Percentiles rank a stretch among this genome's conserved stretches.
Conservation (phyloP, 2,888 invertebrate species). For the Campoletis raptor region DNA sequence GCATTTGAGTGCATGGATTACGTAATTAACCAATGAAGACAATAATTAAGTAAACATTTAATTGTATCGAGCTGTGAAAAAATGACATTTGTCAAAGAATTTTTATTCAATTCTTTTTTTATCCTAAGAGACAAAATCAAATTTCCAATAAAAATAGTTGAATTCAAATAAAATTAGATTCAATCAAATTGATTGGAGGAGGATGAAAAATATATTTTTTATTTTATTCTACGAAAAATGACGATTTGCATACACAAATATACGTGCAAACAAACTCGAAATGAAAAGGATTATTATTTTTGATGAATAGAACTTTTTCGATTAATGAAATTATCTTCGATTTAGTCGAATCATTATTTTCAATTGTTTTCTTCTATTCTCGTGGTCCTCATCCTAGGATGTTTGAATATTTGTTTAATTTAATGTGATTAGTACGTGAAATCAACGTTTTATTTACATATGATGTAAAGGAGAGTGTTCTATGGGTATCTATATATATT, state of each 20-base stretch:
- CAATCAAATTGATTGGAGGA: not conserved
- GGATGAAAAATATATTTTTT: not conserved
- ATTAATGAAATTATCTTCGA: not conserved
- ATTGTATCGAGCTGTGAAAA: not conserved
- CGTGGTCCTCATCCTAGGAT: not conserved
- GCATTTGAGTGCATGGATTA: constrained; percentile 1
- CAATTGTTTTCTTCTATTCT: not conserved
- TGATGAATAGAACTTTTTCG: not conserved
- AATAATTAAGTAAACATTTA: not conserved
- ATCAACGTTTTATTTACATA: not conserved
- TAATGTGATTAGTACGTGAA: not conserved
- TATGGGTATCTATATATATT: constrained; percentile 9
- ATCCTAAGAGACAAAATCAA: too few relatives aligned
- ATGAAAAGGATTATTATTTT: constrained; percentile 1
- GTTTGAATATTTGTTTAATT: constrained; percentile 9
- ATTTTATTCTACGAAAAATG: not conserved
- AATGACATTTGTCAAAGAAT: not conserved
- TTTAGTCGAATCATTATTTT: not conserved
- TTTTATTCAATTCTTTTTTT: not conserved
- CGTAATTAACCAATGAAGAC: constrained; percentile 17
- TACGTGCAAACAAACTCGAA: not conserved
- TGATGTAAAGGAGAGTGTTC: constrained; percentile 58
- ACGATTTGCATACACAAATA: not conserved
- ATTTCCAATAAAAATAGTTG: not conserved
- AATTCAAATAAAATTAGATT: not conserved